Evolutionary conservation across 2,797 vertebrate genomes (phyloP).

Genomic region (Microctenopoma lineatum): DNA sequence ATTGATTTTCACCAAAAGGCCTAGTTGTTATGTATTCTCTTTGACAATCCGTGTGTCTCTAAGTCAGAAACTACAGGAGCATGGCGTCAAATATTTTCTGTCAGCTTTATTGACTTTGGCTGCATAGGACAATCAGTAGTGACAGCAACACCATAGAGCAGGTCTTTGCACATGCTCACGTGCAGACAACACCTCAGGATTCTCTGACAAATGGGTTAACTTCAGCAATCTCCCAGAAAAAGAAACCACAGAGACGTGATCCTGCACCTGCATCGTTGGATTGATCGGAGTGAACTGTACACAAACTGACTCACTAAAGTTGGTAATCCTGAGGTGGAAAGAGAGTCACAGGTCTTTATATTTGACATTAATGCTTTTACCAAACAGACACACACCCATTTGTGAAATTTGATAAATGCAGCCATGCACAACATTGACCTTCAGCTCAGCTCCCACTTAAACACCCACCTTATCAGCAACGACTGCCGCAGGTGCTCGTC

Average conservation of each 20-base stretch:
- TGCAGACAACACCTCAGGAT: background rate
- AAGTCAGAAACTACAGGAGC: background rate
- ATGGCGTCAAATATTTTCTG: background rate
- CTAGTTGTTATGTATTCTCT: background rate
- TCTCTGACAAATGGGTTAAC: background rate
- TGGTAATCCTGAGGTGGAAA: background rate
- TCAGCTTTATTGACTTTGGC: background rate
- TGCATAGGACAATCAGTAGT: background rate
- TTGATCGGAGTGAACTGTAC: background rate
- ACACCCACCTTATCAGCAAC: background rate
- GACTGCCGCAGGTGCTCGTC: background rate
- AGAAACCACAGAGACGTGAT: background rate
- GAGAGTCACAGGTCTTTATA: background rate
- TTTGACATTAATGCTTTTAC: background rate
- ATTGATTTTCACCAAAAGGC: conserved; percentile 48
- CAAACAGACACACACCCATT: background rate
- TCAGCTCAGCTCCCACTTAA: background rate
- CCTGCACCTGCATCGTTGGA: background rate
- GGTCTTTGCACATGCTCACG: background rate
- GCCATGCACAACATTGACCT: background rate
- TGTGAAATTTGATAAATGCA: conserved; percentile 21
- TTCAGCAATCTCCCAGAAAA: background rate
- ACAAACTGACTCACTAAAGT: background rate
- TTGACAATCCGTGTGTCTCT: conserved; percentile 1
- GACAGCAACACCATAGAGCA: conserved; percentile 3